These are phyloP conservation scores for Hemithea aestivaria DNA, from an alignment of 2,888 invertebrate species.

Conservation along the genomic window DNA sequence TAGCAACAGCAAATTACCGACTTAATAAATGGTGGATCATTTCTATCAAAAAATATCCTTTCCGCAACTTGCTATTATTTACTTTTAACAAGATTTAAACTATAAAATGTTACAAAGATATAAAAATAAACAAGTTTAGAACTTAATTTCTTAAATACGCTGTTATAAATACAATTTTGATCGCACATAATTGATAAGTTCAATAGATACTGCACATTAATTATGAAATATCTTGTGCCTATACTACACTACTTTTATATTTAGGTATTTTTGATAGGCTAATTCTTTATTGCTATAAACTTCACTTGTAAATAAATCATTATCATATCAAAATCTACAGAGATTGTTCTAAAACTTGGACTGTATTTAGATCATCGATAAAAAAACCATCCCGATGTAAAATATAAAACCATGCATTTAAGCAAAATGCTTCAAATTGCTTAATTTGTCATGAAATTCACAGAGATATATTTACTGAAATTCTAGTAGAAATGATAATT, in stretches of 20 bases:
- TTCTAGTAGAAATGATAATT: constrained; percentile 16
- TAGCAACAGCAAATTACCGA: too few species aligned
- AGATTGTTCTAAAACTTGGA: too few species aligned
- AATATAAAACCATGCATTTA: constrained; percentile 1
- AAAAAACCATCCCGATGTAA: neutral
- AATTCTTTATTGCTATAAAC: constrained; percentile 31
- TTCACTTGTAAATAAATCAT: constrained; percentile 45
- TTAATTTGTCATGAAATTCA: constrained; percentile 2
- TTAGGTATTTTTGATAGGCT: constrained; percentile 58
- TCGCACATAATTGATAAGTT: constrained; percentile 29
- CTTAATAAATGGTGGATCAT: too few species aligned
- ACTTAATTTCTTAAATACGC: too few species aligned
- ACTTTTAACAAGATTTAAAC: too few species aligned
- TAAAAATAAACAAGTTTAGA: too few species aligned
- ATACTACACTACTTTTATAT: constrained; percentile 67
- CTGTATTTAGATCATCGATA: too few species aligned
- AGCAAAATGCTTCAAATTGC: constrained; percentile 16
- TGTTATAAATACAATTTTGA: constrained; percentile 21
- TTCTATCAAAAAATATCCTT: too few species aligned
- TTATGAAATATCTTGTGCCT: constrained; percentile 74
- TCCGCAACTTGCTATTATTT: too few species aligned
- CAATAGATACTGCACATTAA: constrained; percentile 46
- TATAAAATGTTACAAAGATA: too few species aligned
- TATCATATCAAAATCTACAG: constrained; percentile 21
- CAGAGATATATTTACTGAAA: constrained; percentile 8